Percentiles rank a stretch among this genome's conserved stretches.
Evolutionary conservation across 2,113 vertebrate species (phyloP).

Genomic region (Glaucomys volans): DNA sequence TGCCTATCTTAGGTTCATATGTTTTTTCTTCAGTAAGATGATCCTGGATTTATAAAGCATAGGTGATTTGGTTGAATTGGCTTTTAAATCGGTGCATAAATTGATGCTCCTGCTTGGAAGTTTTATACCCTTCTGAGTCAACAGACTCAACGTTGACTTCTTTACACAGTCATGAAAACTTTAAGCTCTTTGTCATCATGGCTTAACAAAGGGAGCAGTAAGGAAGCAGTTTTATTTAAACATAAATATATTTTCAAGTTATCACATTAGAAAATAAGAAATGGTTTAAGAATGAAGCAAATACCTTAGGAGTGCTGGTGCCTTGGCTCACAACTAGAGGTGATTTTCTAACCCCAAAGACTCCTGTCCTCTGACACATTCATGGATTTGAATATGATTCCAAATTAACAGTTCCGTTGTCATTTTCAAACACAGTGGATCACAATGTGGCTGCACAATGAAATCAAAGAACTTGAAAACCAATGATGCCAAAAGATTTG

Average conservation of each 20-base stretch:
- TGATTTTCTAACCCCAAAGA: neutral
- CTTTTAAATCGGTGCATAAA: neutral
- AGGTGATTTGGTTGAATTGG: neutral
- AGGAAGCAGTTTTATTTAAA: neutral
- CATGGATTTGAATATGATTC: neutral
- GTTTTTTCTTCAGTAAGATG: neutral
- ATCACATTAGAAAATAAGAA: neutral
- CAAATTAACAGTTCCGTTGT: neutral
- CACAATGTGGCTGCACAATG: neutral
- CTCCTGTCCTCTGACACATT: neutral
- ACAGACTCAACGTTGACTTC: neutral
- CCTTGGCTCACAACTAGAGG: neutral
- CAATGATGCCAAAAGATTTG: neutral
- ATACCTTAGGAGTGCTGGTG: neutral
- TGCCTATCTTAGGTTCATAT: neutral
- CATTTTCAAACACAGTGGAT: neutral
- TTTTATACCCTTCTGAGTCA: neutral
- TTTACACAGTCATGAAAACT: neutral
- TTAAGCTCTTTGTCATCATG: neutral
- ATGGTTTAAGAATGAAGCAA: neutral
- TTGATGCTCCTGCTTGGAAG: neutral
- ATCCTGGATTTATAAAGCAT: neutral
- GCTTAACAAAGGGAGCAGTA: neutral
- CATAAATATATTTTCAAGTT: conserved; percentile 1
- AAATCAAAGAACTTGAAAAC: neutral